Percentiles rank a stretch among this genome's conserved stretches.
phyloP scores from a whole-genome alignment of 1,140 invertebrate species.

The Drosophila burlai region DNA sequence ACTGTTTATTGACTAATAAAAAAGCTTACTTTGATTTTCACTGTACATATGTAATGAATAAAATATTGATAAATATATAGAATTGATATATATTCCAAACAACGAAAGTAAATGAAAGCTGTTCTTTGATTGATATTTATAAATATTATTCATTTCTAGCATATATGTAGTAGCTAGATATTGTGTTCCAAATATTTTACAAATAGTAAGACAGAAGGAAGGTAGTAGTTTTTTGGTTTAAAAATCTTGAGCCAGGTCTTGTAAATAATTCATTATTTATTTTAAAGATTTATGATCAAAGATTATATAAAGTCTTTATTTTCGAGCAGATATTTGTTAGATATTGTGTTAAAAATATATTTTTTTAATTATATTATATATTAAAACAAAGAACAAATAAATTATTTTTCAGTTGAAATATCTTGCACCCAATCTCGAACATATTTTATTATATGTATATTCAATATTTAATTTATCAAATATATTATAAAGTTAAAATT shows the following conservation, averaged over 20 bases:
- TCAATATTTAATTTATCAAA: too few species aligned
- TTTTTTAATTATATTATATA: too few species aligned
- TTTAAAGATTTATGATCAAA: background rate
- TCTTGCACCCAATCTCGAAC: too few species aligned
- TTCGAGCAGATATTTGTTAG: too few species aligned
- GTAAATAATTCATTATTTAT: background rate
- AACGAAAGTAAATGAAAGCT: background rate
- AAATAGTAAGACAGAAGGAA: too few species aligned
- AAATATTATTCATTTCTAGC: background rate
- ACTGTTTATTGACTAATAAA: too few species aligned
- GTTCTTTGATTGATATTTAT: too few species aligned
- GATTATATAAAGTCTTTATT: background rate
- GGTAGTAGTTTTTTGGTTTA: background rate
- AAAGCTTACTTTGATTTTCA: background rate
- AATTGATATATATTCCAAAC: background rate
- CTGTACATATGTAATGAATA: background rate
- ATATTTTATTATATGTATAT: too few species aligned
- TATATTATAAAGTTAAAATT: too few species aligned
- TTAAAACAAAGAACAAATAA: too few species aligned
- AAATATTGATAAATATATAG: background rate
- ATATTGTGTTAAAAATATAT: too few species aligned
- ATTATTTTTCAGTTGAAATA: too few species aligned
- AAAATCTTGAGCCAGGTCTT: background rate
- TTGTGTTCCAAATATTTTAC: background rate
- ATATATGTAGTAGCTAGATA: background rate